Percentiles rank a stretch among this genome's conserved stretches.
These are phyloP conservation scores for Melitaea cinxia DNA, from an alignment of 1,140 invertebrate genomes.

Conservation along the genomic window DNA sequence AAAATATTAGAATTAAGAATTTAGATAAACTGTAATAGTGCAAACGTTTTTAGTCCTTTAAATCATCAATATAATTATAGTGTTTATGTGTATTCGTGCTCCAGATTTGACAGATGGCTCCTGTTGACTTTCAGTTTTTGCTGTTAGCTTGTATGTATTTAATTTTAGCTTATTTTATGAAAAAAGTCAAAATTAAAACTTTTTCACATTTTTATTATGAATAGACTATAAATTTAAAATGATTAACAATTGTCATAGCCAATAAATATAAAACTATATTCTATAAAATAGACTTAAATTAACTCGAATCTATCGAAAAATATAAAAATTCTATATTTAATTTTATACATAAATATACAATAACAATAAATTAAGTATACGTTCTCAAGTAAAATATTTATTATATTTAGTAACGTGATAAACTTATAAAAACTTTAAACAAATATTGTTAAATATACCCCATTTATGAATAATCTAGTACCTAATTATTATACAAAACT, in stretches of 20 bases:
- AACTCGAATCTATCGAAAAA: not conserved
- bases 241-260: slow-evolving; percentile 2
- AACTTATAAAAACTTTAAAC: no score
- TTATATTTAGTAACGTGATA: not conserved
- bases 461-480: no score
- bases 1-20: no score
- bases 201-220: slow-evolving; percentile 5
- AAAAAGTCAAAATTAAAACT: not conserved
- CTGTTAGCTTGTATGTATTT: no score
- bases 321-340: not conserved
- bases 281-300: not conserved
- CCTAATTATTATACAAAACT: no score
- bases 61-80: no score
- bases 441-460: no score
- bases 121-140: no score
- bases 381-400: not conserved
- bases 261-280: not conserved
- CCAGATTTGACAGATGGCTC: no score
- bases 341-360: not conserved
- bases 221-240: slow-evolving; percentile 1
- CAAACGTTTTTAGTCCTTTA: no score
- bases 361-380: not conserved
- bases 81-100: no score
- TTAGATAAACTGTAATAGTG: no score
- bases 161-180: not conserved